These are phyloP conservation scores for Tanytarsus gracilentus DNA, from an alignment of 2,888 invertebrate genomes.

Conservation along the genomic window DNA sequence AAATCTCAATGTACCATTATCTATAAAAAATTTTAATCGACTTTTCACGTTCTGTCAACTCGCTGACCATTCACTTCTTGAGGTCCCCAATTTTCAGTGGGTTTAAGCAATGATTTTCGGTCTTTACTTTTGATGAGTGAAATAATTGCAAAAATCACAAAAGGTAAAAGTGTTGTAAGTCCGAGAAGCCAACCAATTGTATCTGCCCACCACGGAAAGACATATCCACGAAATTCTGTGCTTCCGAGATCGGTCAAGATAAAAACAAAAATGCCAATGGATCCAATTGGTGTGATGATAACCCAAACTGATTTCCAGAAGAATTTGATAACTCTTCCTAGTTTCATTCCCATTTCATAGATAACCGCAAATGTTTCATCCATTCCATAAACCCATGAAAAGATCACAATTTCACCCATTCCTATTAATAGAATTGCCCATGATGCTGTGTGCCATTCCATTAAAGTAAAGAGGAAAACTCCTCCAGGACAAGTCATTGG, in stretches of 20 bases:
- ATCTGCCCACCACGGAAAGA: slow-evolving; percentile 63
- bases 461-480: slow-evolving; percentile 60
- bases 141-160: slow-evolving; percentile 36
- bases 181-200: slow-evolving; percentile 64
- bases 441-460: slow-evolving; percentile 70
- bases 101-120: slow-evolving; percentile 40
- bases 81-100: slow-evolving; percentile 48
- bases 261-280: slow-evolving; percentile 60
- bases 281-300: slow-evolving; percentile 56
- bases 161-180: slow-evolving; percentile 55
- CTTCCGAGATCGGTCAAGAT: slow-evolving; percentile 58
- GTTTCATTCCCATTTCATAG: slow-evolving; percentile 54
- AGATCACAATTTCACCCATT: slow-evolving; percentile 53
- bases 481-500: slow-evolving; percentile 70
- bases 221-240: slow-evolving; percentile 54
- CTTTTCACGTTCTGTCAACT: slow-evolving; percentile 8
- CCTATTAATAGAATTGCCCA: slow-evolving; percentile 67
- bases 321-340: slow-evolving; percentile 48
- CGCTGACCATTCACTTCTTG: slow-evolving; percentile 31
- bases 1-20: no score
- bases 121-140: background rate
- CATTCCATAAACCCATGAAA: slow-evolving; percentile 63
- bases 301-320: slow-evolving; percentile 71
- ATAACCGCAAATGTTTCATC: slow-evolving; percentile 51
- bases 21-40: no score